A percentile compares a stretch with the other conserved stretches of the same genome.
Evolutionary conservation across 2,113 vertebrate species (phyloP).

Genomic region (Vombatus ursinus): DNA sequence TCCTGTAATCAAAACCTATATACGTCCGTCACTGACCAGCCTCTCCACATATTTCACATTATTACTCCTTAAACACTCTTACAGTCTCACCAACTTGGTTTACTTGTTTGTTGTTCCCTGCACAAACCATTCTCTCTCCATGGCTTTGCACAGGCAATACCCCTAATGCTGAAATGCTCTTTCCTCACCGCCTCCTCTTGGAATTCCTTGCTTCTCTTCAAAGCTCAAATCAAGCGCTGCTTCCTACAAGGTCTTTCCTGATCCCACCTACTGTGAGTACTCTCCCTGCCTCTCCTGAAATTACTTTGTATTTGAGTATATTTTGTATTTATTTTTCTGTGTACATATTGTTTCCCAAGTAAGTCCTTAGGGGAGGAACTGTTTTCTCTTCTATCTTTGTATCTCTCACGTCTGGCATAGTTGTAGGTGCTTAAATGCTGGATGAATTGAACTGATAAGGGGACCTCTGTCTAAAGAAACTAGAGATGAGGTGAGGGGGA

Average conservation of each 20-base stretch:
- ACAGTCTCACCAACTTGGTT: not conserved
- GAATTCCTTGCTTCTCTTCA: not conserved
- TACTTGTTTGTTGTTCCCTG: not conserved
- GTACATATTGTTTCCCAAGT: not conserved
- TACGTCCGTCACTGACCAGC: not conserved
- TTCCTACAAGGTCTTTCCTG: not conserved
- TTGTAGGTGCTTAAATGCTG: not conserved
- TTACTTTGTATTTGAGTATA: not conserved
- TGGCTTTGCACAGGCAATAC: not conserved
- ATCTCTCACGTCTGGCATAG: not conserved
- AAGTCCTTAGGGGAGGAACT: not conserved
- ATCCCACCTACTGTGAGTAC: not conserved
- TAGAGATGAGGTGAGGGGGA: not conserved
- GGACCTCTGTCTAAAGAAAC: not conserved
- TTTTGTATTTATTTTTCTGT: not conserved
- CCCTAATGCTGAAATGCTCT: not conserved
- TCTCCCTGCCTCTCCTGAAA: not conserved
- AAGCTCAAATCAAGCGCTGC: not conserved
- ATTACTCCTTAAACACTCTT: not conserved
- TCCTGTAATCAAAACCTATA: not conserved
- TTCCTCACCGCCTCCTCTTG: not conserved
- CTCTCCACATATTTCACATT: not conserved
- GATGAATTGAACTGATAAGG: not conserved
- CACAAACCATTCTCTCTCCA: not conserved
- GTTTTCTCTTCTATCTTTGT: not conserved